A percentile compares a stretch with the other conserved stretches of the same genome.
phyloP scores from a whole-genome alignment of 2,888 invertebrate genomes.

The Lagria hirta region DNA sequence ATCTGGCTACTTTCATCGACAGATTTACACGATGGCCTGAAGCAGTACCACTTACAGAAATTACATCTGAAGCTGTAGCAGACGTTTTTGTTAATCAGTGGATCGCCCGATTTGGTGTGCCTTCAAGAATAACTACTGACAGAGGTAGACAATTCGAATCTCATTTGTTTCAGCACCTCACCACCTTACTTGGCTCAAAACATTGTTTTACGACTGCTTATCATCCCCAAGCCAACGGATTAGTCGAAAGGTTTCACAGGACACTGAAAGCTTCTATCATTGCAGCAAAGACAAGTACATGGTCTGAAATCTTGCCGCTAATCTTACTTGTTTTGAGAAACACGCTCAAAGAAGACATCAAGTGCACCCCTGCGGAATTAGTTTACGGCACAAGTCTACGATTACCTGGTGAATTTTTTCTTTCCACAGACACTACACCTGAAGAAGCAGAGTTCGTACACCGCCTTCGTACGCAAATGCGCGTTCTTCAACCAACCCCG shows the following conservation, averaged over 20 bases:
- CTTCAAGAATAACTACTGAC: constrained; percentile 39
- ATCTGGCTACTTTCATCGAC: constrained; percentile 37
- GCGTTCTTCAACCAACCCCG: background rate
- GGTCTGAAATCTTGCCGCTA: constrained; percentile 40
- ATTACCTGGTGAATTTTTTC: constrained; percentile 36
- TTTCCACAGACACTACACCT: background rate
- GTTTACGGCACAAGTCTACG: constrained; percentile 40
- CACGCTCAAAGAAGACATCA: constrained; percentile 39
- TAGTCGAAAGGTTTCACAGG: constrained; percentile 51
- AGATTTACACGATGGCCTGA: constrained; percentile 50
- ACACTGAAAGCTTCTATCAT: constrained; percentile 47
- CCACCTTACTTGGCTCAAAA: constrained; percentile 31
- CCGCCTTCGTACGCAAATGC: too few species aligned
- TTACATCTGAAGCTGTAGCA: constrained; percentile 47
- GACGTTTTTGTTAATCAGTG: constrained; percentile 43
- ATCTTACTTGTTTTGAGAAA: constrained; percentile 44
- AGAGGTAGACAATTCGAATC: constrained; percentile 43
- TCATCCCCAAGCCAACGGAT: constrained; percentile 47
- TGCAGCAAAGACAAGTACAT: constrained; percentile 32
- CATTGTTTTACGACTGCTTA: constrained; percentile 40
- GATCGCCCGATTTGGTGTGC: constrained; percentile 51
- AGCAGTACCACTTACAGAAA: constrained; percentile 43
- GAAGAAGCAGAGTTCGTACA: background rate
- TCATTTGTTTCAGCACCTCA: constrained; percentile 31
- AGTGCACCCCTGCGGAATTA: constrained; percentile 41